Evolutionary conservation across 2,797 vertebrate genomes (phyloP).

Genomic region (Sebastes matsubarae): DNA sequence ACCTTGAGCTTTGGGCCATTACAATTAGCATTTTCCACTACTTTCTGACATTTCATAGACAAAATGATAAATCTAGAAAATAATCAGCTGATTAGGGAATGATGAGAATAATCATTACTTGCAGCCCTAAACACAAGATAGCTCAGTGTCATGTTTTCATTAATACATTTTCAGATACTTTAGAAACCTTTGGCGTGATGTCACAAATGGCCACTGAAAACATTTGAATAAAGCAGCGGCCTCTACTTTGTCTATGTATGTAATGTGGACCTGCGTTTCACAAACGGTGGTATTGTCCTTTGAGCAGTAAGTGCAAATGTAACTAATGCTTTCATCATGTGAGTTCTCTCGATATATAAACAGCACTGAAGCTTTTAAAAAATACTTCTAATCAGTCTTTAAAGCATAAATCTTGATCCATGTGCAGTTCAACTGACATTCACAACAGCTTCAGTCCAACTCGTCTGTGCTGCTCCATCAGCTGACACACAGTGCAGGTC

Average conservation of each 20-base stretch:
- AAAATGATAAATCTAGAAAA: neutral
- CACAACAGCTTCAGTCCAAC: neutral
- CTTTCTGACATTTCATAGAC: neutral
- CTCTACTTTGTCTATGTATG: neutral
- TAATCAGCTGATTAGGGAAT: neutral
- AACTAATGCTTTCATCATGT: slow-evolving; percentile 29
- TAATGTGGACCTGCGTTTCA: slow-evolving; percentile 22
- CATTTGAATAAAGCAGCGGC: neutral
- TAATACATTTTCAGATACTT: neutral
- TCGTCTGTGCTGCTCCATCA: slow-evolving; percentile 17
- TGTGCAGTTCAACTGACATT: slow-evolving; percentile 17
- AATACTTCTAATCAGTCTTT: slow-evolving; percentile 21
- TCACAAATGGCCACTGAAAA: neutral
- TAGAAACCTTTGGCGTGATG: neutral
- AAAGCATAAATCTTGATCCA: slow-evolving; percentile 6
- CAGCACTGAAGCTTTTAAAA: slow-evolving; percentile 32
- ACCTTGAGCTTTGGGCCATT: neutral
- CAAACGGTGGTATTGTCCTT: slow-evolving; percentile 20
- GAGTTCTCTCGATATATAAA: slow-evolving; percentile 40
- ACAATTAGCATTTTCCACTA: neutral
- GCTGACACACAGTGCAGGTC: slow-evolving; percentile 25
- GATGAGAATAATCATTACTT: neutral
- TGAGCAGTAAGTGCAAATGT: slow-evolving; percentile 33
- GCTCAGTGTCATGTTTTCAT: neutral
- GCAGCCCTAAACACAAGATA: neutral